Conservation (phyloP, 1,140 invertebrate species). For the Drosophila nasuta region DNA sequence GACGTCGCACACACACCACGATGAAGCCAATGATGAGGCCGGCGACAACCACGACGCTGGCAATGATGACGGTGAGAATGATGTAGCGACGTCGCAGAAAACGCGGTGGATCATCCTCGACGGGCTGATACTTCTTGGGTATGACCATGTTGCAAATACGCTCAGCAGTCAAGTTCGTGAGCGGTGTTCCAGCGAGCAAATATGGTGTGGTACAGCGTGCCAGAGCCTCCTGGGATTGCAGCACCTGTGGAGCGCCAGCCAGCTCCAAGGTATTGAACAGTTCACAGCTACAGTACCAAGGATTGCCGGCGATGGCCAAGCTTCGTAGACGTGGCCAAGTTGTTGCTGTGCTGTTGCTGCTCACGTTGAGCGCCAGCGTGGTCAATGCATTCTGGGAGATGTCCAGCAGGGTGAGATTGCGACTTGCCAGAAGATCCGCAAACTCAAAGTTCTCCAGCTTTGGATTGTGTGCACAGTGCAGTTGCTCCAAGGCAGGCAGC, state of each 20-base stretch:
- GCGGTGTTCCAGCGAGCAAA: slow-evolving; percentile 58
- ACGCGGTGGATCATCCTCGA: slow-evolving; percentile 76
- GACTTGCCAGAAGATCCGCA: slow-evolving; percentile 48
- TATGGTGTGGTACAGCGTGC: slow-evolving; percentile 78
- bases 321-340: slow-evolving; percentile 81
- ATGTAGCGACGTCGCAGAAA: slow-evolving; percentile 78
- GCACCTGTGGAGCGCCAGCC: slow-evolving; percentile 40
- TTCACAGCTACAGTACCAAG: slow-evolving; percentile 87
- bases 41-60: slow-evolving; percentile 71
- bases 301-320: slow-evolving; percentile 86
- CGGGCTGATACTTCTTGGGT: slow-evolving; percentile 68
- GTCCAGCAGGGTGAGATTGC: slow-evolving; percentile 70
- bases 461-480: slow-evolving; percentile 70
- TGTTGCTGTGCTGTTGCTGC: neutral
- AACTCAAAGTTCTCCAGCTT: slow-evolving; percentile 68
- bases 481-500: slow-evolving; percentile 76
- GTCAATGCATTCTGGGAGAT: slow-evolving; percentile 85
- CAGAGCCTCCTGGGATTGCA: slow-evolving; percentile 19
- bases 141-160: slow-evolving; percentile 72
- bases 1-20: slow-evolving; percentile 72
- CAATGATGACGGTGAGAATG: slow-evolving; percentile 75
- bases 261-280: slow-evolving; percentile 62
- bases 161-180: slow-evolving; percentile 70
- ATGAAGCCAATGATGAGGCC: slow-evolving; percentile 78
- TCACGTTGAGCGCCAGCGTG: slow-evolving; percentile 73